phyloP scores from a whole-genome alignment of 2,113 vertebrate genomes.

The Megalops atlanticus region DNA sequence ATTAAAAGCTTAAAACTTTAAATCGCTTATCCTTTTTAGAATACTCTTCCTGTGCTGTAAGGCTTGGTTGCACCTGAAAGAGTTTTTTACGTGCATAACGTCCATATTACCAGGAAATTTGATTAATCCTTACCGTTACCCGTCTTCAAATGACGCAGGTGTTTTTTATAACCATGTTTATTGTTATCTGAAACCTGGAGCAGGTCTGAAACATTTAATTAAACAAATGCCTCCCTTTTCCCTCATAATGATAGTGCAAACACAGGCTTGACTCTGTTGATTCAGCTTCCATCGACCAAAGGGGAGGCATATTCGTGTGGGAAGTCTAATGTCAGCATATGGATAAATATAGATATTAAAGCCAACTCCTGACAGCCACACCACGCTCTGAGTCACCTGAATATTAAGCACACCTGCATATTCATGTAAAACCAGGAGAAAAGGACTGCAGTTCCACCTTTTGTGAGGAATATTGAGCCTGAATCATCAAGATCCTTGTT shows the following conservation, averaged over 20 bases:
- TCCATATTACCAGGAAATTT: slow-evolving; percentile 20
- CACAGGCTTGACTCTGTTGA: slow-evolving; percentile 20
- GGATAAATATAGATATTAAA: slow-evolving; percentile 4
- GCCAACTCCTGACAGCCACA: background rate
- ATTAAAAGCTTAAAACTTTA: slow-evolving; percentile 5
- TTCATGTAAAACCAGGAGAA: too few relatives aligned
- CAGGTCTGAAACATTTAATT: slow-evolving; percentile 26
- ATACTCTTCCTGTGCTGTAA: background rate
- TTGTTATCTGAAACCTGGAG: slow-evolving; percentile 22
- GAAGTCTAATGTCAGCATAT: background rate
- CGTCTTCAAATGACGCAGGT: slow-evolving; percentile 15
- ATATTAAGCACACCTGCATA: too few relatives aligned
- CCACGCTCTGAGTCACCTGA: too few relatives aligned
- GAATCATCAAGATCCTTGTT: background rate
- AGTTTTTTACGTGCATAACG: background rate
- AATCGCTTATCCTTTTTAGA: background rate
- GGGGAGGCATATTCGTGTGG: background rate
- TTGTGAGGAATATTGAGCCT: slow-evolving; percentile 8
- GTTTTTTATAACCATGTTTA: background rate
- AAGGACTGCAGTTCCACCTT: background rate
- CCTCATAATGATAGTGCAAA: slow-evolving; percentile 11
- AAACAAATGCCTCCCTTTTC: background rate
- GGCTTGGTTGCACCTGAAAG: background rate
- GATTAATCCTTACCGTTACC: background rate
- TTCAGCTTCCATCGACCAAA: slow-evolving; percentile 23